Conservation (phyloP, 2,113 vertebrate genomes). For the Crotophaga sulcirostris region DNA sequence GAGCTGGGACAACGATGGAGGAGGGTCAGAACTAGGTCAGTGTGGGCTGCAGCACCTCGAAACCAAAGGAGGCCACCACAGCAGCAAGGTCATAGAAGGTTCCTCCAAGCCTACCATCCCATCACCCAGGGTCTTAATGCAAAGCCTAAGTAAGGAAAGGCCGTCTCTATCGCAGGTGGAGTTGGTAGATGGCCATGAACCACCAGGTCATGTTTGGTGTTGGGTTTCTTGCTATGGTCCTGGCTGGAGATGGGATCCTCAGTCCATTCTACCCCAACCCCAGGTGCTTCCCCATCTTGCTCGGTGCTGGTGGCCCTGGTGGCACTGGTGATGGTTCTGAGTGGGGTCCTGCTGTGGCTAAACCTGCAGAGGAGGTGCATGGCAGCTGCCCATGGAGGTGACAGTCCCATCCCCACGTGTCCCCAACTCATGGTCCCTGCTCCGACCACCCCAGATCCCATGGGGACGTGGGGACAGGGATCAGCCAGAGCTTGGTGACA, state of each 20-base stretch:
- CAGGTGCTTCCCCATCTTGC: neutral
- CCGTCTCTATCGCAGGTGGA: too few species aligned
- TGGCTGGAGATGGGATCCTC: neutral
- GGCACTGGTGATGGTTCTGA: neutral
- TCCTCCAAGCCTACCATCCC: fast-evolving
- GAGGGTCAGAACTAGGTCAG: neutral
- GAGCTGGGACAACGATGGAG: neutral
- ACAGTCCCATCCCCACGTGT: neutral
- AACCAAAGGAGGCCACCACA: fast-evolving
- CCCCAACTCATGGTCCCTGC: fast-evolving
- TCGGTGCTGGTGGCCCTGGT: neutral
- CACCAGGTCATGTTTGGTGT: fast-evolving
- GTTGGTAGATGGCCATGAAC: too few species aligned
- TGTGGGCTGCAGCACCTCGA: neutral
- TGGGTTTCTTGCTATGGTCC: too few species aligned
- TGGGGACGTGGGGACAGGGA: too few species aligned
- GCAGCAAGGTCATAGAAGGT: neutral
- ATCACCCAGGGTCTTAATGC: fast-evolving
- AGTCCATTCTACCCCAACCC: neutral
- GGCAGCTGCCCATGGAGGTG: neutral
- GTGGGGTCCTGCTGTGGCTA: neutral
- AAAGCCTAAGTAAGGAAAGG: neutral
- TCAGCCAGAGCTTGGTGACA: neutral
- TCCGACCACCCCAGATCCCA: neutral
- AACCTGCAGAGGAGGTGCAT: neutral